These are phyloP conservation scores for Isoperla grammatica DNA, from an alignment of 2,888 invertebrate species.

Conservation along the genomic window DNA sequence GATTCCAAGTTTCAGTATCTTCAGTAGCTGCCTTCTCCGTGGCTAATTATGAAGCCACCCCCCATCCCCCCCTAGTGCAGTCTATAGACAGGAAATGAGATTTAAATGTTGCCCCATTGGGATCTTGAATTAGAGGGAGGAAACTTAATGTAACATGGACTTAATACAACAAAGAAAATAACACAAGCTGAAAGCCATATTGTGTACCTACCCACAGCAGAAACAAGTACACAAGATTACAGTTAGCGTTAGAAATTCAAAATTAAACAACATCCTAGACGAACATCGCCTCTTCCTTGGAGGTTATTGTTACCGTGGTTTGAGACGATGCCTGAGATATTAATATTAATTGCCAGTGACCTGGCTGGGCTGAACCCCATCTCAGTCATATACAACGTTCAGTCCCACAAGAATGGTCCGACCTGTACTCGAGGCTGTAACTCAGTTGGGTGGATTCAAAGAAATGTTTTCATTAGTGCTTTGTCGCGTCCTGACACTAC, in stretches of 20 bases:
- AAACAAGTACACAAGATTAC: background rate
- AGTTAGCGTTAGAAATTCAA: background rate
- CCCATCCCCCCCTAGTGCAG: slow-evolving; percentile 3
- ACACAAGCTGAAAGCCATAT: slow-evolving; percentile 5
- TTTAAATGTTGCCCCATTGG: slow-evolving; percentile 31
- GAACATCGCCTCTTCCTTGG: too few relatives aligned
- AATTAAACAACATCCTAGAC: background rate
- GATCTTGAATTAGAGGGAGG: slow-evolving; percentile 19
- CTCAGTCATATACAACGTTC: too few relatives aligned
- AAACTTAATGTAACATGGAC: slow-evolving; percentile 14
- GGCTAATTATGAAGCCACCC: slow-evolving; percentile 28
- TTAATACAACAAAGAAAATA: slow-evolving; percentile 15
- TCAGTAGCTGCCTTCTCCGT: slow-evolving; percentile 16
- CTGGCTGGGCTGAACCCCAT: too few relatives aligned
- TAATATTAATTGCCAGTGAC: too few relatives aligned
- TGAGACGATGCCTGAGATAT: too few relatives aligned
- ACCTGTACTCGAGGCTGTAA: too few relatives aligned
- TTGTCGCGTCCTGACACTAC: too few relatives aligned
- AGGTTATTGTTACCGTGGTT: too few relatives aligned
- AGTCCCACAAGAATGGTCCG: too few relatives aligned
- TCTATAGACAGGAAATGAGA: slow-evolving; percentile 32
- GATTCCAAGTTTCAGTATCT: slow-evolving; percentile 26
- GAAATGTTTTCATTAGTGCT: too few relatives aligned
- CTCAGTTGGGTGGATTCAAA: too few relatives aligned
- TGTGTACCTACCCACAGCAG: background rate